Base-by-base conservation (phyloP, 2,797 vertebrate genomes). In the Anisognathus igniventris region DNA sequence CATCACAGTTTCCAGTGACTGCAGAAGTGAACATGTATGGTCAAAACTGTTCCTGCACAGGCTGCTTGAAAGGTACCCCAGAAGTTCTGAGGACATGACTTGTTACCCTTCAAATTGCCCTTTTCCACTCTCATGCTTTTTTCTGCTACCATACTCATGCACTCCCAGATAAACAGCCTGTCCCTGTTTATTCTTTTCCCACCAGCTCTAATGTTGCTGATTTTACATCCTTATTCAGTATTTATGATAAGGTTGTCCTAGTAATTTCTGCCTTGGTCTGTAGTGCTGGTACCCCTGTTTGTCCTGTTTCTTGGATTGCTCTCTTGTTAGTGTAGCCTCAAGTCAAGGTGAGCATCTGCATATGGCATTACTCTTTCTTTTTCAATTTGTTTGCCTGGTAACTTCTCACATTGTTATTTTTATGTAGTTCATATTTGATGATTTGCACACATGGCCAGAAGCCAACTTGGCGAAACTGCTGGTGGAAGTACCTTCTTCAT, bases 131-230 rank as follows among this genome's bases (percentile, higher is more conserved):
- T 18, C 9, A 8, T 33, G 42, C 6, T 75, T 56, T 57, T 81
- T 65, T 30, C 23, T 5, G 10, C 25, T 68, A 2, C 44, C 16
- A 6, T 0, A 0, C 7, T 66, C 21, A 14, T 35, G 10, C 23
- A 20, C 11, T 67, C 15, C 6, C 51, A 90, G 22, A 48, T 77
- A 35, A 67, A 53, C 16, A 76, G n/a, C 19, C 39, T 74, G 24
- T 50, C 24, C 18, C 6, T 39, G 11, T 47, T 86, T 40, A 58
- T 90, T 82, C 27, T 56, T 94, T 75, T 62, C 42, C 35, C 16
- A 27, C 22, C 57, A 68, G 28, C 18, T 67, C 28, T n/a, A 31
- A 2, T 33, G 35, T 62, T 90, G 44, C 53, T 74, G 60, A 56
- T 82, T 94, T 85, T 82, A n/a, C 10, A 27, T 39, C 37, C 22